Conservation (phyloP, 2,113 vertebrate species). For the Canis aureus region DNA sequence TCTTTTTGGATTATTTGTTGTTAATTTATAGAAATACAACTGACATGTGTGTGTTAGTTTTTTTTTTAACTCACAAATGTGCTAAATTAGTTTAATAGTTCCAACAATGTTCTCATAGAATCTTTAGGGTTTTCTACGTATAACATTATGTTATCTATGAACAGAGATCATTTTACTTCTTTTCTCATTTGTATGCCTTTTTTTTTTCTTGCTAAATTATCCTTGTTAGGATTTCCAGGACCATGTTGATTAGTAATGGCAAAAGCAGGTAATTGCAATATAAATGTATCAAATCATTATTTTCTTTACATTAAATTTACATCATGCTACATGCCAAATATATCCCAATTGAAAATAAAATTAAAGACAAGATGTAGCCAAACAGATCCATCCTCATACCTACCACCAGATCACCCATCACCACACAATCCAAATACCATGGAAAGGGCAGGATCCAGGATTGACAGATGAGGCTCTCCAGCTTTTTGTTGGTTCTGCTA, state of each 20-base stretch:
- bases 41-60: too few relatives aligned
- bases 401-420: not conserved
- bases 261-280: not conserved
- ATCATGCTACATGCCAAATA: not conserved
- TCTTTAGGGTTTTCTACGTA: too few relatives aligned
- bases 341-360: not conserved
- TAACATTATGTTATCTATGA: not conserved
- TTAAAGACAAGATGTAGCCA: not conserved
- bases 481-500: not conserved
- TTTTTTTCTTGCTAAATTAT: not conserved
- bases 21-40: too few relatives aligned
- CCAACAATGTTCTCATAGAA: too few relatives aligned
- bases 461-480: too few relatives aligned
- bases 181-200: not conserved
- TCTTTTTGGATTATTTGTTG: too few relatives aligned
- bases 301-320: not conserved
- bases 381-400: not conserved
- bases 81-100: too few relatives aligned
- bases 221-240: not conserved
- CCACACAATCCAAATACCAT: not conserved
- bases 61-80: too few relatives aligned
- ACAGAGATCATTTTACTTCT: not conserved
- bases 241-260: not conserved
- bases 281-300: not conserved
- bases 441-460: not conserved